Evolutionary conservation across 2,888 invertebrate species (phyloP).

Genomic region (Apotomis betuletana): DNA sequence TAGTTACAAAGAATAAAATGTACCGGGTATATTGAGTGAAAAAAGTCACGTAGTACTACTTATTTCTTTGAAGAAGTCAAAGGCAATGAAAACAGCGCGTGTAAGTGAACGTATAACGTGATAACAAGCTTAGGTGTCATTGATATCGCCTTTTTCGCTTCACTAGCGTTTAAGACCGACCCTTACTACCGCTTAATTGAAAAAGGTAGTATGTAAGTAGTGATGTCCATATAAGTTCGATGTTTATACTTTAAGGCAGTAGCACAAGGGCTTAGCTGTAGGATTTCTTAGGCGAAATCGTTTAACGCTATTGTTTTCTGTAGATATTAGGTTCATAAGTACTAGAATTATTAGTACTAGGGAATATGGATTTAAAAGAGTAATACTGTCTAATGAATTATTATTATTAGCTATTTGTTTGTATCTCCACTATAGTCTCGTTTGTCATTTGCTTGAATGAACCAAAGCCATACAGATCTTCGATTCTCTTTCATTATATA

Average conservation of each 20-base stretch:
- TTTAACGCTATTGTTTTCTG: conserved; percentile 11
- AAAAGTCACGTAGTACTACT: not conserved
- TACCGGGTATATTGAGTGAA: no score
- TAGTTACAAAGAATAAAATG: no score
- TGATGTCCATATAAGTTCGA: not conserved
- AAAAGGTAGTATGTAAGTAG: not conserved
- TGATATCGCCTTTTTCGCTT: conserved; percentile 60
- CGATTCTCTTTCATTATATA: not conserved
- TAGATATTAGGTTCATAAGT: not conserved
- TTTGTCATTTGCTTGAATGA: not conserved
- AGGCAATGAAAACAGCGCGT: not conserved
- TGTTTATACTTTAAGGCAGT: not conserved
- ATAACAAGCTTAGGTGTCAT: conserved; percentile 33
- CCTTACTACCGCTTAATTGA: conserved; percentile 35
- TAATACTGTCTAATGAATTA: no score
- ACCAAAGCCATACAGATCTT: not conserved
- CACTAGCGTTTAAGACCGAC: conserved; percentile 48
- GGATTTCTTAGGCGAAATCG: conserved; percentile 18
- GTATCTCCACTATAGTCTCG: no score
- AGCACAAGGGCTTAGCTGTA: conserved; percentile 12
- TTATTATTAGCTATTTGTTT: no score
- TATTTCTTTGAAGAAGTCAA: no score
- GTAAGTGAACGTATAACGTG: conserved; percentile 23
- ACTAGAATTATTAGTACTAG: not conserved
- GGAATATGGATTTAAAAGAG: not conserved